These are phyloP conservation scores for Psix sp. DNA, from an alignment of 1,140 invertebrate genomes.

Conservation along the genomic window DNA sequence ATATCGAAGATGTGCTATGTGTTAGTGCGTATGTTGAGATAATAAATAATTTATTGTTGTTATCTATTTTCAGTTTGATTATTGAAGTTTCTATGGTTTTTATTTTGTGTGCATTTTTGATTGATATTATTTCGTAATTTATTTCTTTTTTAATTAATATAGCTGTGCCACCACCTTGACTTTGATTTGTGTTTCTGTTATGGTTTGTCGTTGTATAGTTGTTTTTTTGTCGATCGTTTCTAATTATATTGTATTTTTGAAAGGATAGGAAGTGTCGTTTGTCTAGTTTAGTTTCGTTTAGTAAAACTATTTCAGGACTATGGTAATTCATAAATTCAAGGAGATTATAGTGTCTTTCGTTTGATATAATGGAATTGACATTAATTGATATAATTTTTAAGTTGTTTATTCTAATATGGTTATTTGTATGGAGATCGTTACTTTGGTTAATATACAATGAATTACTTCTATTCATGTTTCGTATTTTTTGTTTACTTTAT, in stretches of 20 bases:
- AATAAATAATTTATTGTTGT: conserved; percentile 1
- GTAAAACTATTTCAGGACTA: conserved; percentile 33
- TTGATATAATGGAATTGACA: conserved; percentile 27
- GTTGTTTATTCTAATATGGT: conserved; percentile 1
- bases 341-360: conserved; percentile 14
- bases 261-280: conserved; percentile 20
- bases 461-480: too few species aligned
- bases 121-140: conserved; percentile 1
- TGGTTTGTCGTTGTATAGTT: too few species aligned
- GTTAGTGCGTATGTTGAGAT: background rate
- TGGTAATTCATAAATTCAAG: background rate
- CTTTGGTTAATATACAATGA: too few species aligned
- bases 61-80: background rate
- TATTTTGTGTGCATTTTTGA: background rate
- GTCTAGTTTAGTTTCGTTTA: conserved; percentile 52
- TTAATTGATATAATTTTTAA: conserved; percentile 24
- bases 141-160: conserved; percentile 35
- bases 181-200: too few species aligned
- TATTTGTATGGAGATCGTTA: background rate
- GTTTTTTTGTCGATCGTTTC: conserved; percentile 27
- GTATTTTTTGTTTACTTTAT: too few species aligned
- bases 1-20: too few species aligned
- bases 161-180: conserved; percentile 45
- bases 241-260: conserved; percentile 25
- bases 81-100: background rate